Conservation (phyloP, 2,888 invertebrate genomes). For the Pseudococcus longispinus region DNA sequence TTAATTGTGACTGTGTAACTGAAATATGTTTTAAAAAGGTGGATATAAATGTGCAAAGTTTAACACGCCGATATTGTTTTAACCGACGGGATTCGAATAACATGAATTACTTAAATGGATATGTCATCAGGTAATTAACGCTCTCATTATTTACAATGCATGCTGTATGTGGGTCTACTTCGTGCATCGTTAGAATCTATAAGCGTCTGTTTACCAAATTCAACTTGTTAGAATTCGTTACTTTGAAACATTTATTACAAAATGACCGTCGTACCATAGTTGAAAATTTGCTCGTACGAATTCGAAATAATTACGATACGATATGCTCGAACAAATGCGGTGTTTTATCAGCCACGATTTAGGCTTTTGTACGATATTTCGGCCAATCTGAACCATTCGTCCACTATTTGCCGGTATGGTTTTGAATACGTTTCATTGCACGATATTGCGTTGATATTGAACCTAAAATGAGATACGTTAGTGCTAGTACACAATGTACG, state of each 20-base stretch:
- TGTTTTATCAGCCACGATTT: neutral
- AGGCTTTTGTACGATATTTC: neutral
- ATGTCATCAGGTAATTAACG: neutral
- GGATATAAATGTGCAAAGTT: neutral
- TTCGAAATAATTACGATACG: neutral
- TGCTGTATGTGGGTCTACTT: neutral
- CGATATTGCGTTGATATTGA: neutral
- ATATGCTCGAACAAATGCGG: neutral
- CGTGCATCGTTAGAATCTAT: neutral
- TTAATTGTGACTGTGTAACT: neutral
- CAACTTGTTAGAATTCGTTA: slow-evolving; percentile 1
- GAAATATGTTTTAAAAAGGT: neutral
- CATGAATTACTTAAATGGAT: neutral
- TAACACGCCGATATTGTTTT: neutral
- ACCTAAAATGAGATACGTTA: neutral
- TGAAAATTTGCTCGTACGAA: neutral
- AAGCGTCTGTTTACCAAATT: neutral
- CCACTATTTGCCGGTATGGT: neutral
- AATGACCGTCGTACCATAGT: neutral
- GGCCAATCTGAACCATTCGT: neutral
- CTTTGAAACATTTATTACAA: neutral
- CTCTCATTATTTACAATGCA: slow-evolving; percentile 1
- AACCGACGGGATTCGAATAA: neutral
- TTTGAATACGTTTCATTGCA: neutral
- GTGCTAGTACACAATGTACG: neutral